A percentile compares a stretch with the other conserved stretches of the same genome.
phyloP scores from a whole-genome alignment of 2,888 invertebrate species.

The Drepana falcataria region DNA sequence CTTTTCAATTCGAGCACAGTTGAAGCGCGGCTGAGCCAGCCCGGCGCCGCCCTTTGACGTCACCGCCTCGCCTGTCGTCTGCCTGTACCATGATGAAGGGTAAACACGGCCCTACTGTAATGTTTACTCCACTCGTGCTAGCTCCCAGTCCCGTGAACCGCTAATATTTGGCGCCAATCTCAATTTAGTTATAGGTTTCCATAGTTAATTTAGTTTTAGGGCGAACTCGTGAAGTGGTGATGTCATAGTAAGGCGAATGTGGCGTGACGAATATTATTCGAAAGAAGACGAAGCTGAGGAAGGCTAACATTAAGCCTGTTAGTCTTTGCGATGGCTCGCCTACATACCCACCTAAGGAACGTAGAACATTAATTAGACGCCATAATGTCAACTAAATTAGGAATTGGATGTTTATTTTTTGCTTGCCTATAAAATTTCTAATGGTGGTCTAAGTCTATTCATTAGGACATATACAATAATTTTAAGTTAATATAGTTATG shows the following conservation, averaged over 20 bases:
- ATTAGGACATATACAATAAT: too few species aligned
- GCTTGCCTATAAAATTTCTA: too few species aligned
- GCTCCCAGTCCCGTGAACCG: constrained; percentile 8
- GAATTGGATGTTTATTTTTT: neutral
- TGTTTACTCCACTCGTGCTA: constrained; percentile 34
- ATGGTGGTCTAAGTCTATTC: too few species aligned
- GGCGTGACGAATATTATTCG: constrained; percentile 57
- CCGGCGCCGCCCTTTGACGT: constrained; percentile 61
- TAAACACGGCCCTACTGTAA: constrained; percentile 37
- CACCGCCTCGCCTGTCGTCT: constrained; percentile 40
- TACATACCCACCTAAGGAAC: constrained; percentile 32
- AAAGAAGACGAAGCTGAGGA: constrained; percentile 57
- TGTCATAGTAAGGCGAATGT: constrained; percentile 32
- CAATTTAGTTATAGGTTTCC: constrained; percentile 11
- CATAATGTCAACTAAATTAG: constrained; percentile 1
- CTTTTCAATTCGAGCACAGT: constrained; percentile 48
- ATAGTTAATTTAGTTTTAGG: neutral
- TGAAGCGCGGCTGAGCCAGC: constrained; percentile 53
- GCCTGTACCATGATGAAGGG: constrained; percentile 24
- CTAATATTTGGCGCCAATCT: constrained; percentile 18
- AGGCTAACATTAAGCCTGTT: constrained; percentile 49
- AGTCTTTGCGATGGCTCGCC: constrained; percentile 69
- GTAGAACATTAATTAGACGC: neutral
- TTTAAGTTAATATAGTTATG: too few species aligned
- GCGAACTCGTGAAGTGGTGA: constrained; percentile 30